Conservation (phyloP, 2,113 vertebrate species). For the Coptodon rendalli region DNA sequence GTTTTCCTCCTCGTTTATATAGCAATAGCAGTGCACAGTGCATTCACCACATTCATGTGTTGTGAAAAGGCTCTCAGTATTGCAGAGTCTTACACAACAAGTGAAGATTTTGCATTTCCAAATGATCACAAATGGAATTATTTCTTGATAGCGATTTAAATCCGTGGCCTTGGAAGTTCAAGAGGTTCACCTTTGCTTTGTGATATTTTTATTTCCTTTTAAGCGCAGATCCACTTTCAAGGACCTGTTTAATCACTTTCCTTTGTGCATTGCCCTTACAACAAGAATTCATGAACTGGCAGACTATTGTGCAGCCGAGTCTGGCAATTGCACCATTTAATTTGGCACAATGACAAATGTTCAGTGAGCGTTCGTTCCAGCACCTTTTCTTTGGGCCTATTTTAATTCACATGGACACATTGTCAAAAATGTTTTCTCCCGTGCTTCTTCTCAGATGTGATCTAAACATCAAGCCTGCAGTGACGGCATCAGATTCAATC, state of each 20-base stretch:
- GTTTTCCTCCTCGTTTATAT: background rate
- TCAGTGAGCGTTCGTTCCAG: background rate
- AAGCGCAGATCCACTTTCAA: background rate
- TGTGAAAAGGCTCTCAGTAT: background rate
- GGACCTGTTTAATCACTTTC: background rate
- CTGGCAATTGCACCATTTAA: background rate
- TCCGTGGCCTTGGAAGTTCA: background rate
- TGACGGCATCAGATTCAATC: background rate
- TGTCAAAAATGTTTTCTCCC: background rate
- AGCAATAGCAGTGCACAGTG: background rate
- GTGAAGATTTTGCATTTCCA: background rate
- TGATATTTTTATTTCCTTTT: background rate
- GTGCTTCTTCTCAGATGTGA: background rate
- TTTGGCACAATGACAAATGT: background rate
- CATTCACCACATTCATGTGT: background rate
- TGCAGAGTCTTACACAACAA: background rate
- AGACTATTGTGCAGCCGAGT: background rate
- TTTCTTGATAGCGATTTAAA: background rate
- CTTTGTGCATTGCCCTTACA: background rate
- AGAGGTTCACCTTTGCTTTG: background rate
- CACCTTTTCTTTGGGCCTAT: background rate
- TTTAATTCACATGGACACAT: background rate
- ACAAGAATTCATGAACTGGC: background rate
- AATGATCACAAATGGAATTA: background rate
- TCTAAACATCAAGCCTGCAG: slow-evolving; percentile 4